phyloP scores from a whole-genome alignment of 2,888 invertebrate species.

The Platycheirus albimanus region DNA sequence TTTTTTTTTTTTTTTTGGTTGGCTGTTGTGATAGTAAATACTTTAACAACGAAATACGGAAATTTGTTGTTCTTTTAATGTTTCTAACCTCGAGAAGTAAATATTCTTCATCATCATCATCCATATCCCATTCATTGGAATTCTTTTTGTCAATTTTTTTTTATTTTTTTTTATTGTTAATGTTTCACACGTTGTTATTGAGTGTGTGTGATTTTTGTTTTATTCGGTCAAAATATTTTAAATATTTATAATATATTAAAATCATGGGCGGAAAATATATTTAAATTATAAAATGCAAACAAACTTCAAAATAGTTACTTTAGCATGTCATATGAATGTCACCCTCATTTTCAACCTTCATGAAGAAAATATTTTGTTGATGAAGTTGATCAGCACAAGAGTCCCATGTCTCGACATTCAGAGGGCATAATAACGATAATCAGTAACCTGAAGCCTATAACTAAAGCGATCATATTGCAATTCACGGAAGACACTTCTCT shows the following conservation, averaged over 20 bases:
- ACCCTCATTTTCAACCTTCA: no score
- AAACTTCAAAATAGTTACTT: slow-evolving; percentile 9
- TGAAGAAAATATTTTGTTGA: no score
- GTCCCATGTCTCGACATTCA: no score
- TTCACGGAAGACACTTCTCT: no score
- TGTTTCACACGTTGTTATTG: slow-evolving; percentile 57
- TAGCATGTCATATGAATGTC: no score
- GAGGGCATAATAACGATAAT: no score
- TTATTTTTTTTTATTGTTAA: slow-evolving; percentile 40
- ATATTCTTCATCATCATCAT: slow-evolving; percentile 82
- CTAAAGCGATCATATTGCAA: no score
- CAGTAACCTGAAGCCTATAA: no score
- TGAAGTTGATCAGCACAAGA: no score
- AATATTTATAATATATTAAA: slow-evolving; percentile 13
- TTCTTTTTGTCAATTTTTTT: slow-evolving; percentile 64
- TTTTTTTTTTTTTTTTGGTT: no score
- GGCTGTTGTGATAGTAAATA: slow-evolving; percentile 34
- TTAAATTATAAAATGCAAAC: slow-evolving; percentile 59
- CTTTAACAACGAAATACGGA: slow-evolving; percentile 44
- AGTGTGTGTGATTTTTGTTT: slow-evolving; percentile 50
- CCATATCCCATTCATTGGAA: slow-evolving; percentile 80
- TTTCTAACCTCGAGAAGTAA: slow-evolving; percentile 83
- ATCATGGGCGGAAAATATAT: slow-evolving; percentile 43
- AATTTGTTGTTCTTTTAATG: slow-evolving; percentile 22
- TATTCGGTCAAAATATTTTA: slow-evolving; percentile 29